Base-by-base conservation (phyloP, 2,888 invertebrate species). In the Drosophila quinaria region DNA sequence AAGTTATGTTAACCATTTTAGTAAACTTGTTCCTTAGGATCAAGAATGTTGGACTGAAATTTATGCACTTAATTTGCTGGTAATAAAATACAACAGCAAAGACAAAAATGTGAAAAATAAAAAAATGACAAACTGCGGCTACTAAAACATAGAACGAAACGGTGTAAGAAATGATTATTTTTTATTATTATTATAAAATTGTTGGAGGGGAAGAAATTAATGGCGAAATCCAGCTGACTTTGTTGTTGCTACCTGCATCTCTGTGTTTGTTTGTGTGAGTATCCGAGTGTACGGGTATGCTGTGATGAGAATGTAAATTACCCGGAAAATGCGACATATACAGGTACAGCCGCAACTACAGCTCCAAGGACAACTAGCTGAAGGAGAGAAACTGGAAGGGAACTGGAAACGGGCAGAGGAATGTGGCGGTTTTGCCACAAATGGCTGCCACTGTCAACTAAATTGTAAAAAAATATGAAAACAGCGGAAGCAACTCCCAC, bases 301-400 rank as follows among this genome's bases (percentile, higher is more conserved):
- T 87, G 85, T 80, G 83, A 79, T 78, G 81, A 78, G 84, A 83
- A 86, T 86, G 87, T 89, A 88, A 86, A 86, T 86, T 86, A 83
- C 89, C 84, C 79, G 89, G 87, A 88, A 88, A 86, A 84, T 87
- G 78, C 80, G 81, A 87, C 81, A 84, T 68, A 71, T 67, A 86
- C 77, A 64, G 52, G 51, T 66, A 72, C 41, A 46, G 11, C 63
- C 51, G 31, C n/a, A 60, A 33, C 39, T 31, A 49, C 35, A 29
- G 39, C 62, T 29, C 4, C 8, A 29, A 6, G 29, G 29, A 29
- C 29, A 29, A 29, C 29, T 73, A 65, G 49, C 61, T 33, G 52
- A 39, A n/a, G 17, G 42, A 46, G 44, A 64, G 31, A 31, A 31
- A 10, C 31, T 1, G 31, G 0, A 10, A 8, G 8, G 19, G n/a